Percentiles rank a stretch among this genome's conserved stretches.
phyloP scores from a whole-genome alignment of 2,113 vertebrate genomes.

The Chlamydotis undulata region DNA sequence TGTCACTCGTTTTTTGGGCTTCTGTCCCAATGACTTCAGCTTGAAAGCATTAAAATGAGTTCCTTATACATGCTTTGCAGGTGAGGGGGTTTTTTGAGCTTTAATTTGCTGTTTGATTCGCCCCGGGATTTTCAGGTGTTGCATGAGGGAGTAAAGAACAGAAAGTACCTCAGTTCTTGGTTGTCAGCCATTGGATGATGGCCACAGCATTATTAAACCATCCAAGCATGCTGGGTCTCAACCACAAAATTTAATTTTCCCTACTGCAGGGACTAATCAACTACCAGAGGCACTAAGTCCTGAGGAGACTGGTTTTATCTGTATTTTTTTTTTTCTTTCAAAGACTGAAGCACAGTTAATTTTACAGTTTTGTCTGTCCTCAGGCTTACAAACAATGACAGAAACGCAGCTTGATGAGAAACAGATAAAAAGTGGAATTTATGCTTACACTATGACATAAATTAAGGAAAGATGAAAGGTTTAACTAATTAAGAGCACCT shows the following conservation, averaged over 20 bases:
- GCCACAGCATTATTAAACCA: constrained; percentile 95
- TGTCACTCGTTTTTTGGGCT: constrained; percentile 65
- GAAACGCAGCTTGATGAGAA: constrained; percentile 77
- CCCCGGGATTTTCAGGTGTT: constrained; percentile 91
- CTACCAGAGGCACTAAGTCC: constrained; percentile 74
- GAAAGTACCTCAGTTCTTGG: constrained; percentile 82
- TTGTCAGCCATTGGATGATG: constrained; percentile 87
- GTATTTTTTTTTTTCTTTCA: constrained; percentile 49
- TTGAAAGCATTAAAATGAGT: constrained; percentile 89
- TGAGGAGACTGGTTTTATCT: constrained; percentile 76
- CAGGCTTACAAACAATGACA: constrained; percentile 77
- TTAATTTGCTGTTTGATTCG: constrained; percentile 84
- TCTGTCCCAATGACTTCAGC: constrained; percentile 83
- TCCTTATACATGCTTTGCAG: constrained; percentile 83
- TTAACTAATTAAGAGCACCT: constrained; percentile 51
- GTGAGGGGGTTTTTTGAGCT: constrained; percentile 82
- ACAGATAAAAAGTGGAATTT: constrained; percentile 76
- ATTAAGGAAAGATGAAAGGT: constrained; percentile 76
- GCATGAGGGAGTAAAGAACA: constrained; percentile 84
- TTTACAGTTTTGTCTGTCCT: constrained; percentile 81
- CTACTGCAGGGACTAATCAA: constrained; percentile 82
- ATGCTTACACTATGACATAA: constrained; percentile 69
- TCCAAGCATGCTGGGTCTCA: constrained; percentile 85
- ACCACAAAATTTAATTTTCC: constrained; percentile 86
- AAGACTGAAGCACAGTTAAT: constrained; percentile 73